phyloP scores from a whole-genome alignment of 2,888 invertebrate genomes.

The Galerucella nymphaeae region DNA sequence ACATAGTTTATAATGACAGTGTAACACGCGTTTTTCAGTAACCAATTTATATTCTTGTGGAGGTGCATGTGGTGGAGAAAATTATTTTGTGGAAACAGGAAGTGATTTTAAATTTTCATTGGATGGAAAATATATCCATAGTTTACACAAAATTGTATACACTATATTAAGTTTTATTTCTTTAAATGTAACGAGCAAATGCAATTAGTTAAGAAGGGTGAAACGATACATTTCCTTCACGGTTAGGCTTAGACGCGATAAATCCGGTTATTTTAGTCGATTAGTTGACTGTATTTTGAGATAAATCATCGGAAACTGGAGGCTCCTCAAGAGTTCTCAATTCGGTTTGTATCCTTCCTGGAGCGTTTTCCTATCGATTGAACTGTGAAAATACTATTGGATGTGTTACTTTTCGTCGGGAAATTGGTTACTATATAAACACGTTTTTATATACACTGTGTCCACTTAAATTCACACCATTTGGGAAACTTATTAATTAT shows the following conservation, averaged over 20 bases:
- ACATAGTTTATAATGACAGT: no score
- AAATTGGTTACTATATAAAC: neutral
- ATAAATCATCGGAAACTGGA: neutral
- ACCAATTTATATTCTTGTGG: no score
- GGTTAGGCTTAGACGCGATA: neutral
- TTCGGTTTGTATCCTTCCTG: neutral
- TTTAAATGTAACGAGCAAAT: neutral
- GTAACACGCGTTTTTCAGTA: no score
- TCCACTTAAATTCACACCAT: no score
- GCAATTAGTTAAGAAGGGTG: neutral
- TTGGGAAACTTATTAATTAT: no score
- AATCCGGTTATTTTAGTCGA: neutral
- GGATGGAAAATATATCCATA: no score
- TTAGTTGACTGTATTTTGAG: neutral
- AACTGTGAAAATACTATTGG: neutral
- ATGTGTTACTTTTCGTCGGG: neutral
- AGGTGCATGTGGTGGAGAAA: no score
- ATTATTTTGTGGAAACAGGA: no score
- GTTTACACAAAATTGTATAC: neutral
- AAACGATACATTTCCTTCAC: neutral
- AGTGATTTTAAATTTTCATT: no score
- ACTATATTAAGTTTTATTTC: neutral
- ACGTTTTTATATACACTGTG: no score
- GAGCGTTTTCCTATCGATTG: neutral
- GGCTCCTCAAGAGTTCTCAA: neutral